Evolutionary conservation across 2,797 vertebrate species (phyloP).

Genomic region (Diplodus sargus): DNA sequence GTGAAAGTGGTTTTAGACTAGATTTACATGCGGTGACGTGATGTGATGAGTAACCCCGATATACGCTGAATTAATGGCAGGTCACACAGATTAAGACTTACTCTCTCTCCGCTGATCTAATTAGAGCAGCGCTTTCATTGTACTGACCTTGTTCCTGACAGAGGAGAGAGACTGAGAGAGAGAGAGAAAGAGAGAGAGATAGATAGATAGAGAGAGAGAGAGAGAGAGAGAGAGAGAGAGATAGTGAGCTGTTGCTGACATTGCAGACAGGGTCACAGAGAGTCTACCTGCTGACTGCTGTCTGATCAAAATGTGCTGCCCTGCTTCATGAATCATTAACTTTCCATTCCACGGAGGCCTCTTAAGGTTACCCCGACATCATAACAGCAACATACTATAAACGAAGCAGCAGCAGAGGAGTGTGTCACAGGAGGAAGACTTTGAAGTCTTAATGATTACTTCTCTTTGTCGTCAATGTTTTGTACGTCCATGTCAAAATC

Average conservation of each 20-base stretch:
- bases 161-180: neutral
- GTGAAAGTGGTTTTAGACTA: neutral
- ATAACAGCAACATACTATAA: slow-evolving; percentile 6
- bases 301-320: slow-evolving; percentile 54
- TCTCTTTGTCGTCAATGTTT: neutral
- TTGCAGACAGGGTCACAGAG: slow-evolving; percentile 43
- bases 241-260: slow-evolving; percentile 24
- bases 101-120: neutral
- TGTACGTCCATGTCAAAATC: neutral
- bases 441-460: neutral
- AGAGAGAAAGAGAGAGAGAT: neutral
- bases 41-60: neutral
- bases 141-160: slow-evolving; percentile 30
- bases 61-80: neutral
- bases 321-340: slow-evolving; percentile 80
- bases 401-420: neutral
- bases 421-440: neutral
- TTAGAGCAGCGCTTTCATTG: slow-evolving; percentile 2
- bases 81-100: neutral
- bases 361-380: slow-evolving; percentile 46
- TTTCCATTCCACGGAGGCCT: slow-evolving; percentile 39
- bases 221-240: neutral
- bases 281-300: slow-evolving; percentile 42
- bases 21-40: too few species aligned
- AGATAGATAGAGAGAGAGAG: neutral